Evolutionary conservation across 2,888 invertebrate genomes (phyloP), one percentile per base, ranked within the genome.

Genomic region (Lobophora halterata): DNA sequence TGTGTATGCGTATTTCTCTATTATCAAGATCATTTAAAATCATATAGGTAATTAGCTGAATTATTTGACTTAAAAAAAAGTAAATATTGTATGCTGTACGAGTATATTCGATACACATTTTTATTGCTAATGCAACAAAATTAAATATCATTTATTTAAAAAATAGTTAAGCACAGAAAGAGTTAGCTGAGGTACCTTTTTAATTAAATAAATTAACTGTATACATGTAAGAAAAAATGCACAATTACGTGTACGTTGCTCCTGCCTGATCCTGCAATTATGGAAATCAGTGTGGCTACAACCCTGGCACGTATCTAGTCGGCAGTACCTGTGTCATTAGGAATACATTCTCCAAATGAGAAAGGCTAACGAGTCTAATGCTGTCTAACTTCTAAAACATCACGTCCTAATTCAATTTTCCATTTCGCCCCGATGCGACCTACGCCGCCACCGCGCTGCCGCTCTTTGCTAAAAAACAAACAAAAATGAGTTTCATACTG

Each of bases 381-480:
- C 39, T 50, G 47, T 37, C 28, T 33, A 42, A 51, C 46, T 36
- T 44, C 42, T 46, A 49, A 56, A 60, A 58, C 51, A 56, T 49
- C 55, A 54, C 55, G 52, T 54, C 33, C 42, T 49, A 47, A 51
- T 48, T 53, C 51, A 51, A 59, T 52, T 54, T 46, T 30, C 41
- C 46, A 41, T 43, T 48, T 37, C 24, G 27, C 36, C 36, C 32
- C 19, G n/a, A n/a, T n/a, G n/a, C n/a, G n/a, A n/a, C n/a, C n/a
- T n/a, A n/a, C n/a, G n/a, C n/a, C n/a, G n/a, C n/a, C n/a, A n/a
- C n/a, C n/a, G n/a, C n/a, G n/a, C n/a, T n/a, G 21, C 46, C 39
- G 46, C 30, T 35, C 42, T 49, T 46, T 41, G 21, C 27, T 27
- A 40, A 44, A 41, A 31, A 40, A n/a, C n/a, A 45, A 33, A 31